Evolutionary conservation across 2,888 invertebrate species (phyloP).

Genomic region (Liodrosophila aerea): DNA sequence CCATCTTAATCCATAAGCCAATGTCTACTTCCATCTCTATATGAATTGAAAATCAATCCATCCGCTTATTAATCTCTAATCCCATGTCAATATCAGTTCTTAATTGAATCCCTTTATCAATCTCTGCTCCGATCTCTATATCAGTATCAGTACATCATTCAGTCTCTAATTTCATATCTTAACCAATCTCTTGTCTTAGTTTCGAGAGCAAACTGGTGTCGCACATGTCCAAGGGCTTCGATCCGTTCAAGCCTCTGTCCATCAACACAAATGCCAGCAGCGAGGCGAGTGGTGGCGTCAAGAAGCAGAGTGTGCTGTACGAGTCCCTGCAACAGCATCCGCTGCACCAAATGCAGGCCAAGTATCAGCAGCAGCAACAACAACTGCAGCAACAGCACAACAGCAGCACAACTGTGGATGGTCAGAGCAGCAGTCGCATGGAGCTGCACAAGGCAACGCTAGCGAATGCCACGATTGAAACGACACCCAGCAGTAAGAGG

Average conservation of each 20-base stretch:
- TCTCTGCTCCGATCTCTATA: too few relatives aligned
- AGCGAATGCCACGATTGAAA: conserved; percentile 78
- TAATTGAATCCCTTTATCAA: too few relatives aligned
- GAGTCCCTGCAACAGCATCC: conserved; percentile 80
- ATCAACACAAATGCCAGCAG: conserved; percentile 72
- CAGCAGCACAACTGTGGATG: conserved; percentile 70
- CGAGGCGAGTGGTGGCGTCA: conserved; percentile 53
- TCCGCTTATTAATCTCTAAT: too few relatives aligned
- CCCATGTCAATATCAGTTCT: too few relatives aligned
- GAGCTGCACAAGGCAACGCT: conserved; percentile 80
- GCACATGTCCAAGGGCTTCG: conserved; percentile 80
- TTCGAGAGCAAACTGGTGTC: conserved; percentile 81
- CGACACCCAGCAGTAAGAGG: conserved; percentile 67
- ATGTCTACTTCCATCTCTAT: too few relatives aligned
- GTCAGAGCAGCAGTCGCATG: conserved; percentile 79
- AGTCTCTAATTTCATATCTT: too few relatives aligned
- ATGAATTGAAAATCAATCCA: background rate
- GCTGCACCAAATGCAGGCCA: conserved; percentile 69
- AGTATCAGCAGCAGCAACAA: conserved; percentile 42
- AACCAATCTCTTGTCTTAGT: too few relatives aligned
- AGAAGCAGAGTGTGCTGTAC: conserved; percentile 77
- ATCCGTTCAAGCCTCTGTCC: conserved; percentile 81
- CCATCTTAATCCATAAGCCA: too few relatives aligned
- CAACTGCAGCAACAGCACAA: conserved; percentile 29
- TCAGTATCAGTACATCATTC: too few relatives aligned